Percentiles rank a stretch among this genome's conserved stretches.
Conservation (phyloP, 1,140 invertebrate species). For the Adoxophyes honmai region DNA sequence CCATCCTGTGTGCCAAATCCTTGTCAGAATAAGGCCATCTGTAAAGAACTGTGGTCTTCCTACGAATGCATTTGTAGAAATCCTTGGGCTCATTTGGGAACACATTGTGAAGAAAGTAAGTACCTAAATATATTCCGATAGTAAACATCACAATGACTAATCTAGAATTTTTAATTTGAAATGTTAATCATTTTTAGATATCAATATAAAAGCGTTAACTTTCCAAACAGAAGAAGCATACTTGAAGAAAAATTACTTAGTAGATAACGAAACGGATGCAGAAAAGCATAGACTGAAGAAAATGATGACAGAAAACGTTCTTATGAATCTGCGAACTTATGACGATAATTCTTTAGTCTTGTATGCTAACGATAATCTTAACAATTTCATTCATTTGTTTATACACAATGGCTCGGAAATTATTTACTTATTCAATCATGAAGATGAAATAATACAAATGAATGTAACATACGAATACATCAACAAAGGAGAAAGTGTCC, state of each 20-base stretch:
- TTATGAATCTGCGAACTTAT: conserved; percentile 93
- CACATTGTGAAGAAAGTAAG: conserved; percentile 93
- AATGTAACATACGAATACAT: conserved; percentile 85
- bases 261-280: conserved; percentile 78
- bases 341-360: conserved; percentile 89
- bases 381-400: conserved; percentile 95
- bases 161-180: too few relatives aligned
- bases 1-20: conserved; percentile 96
- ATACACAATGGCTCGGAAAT: conserved; percentile 86
- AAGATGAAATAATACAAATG: conserved; percentile 87
- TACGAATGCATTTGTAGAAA: conserved; percentile 95
- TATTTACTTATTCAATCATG: conserved; percentile 90
- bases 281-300: conserved; percentile 83
- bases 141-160: too few relatives aligned
- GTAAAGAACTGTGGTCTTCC: conserved; percentile 94
- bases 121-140: conserved; percentile 27
- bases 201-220: conserved; percentile 93
- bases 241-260: conserved; percentile 86
- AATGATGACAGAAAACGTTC: conserved; percentile 87
- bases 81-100: conserved; percentile 92
- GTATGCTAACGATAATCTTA: conserved; percentile 94
- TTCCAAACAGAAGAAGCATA: conserved; percentile 89
- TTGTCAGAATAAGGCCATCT: conserved; percentile 93
- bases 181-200: conserved; percentile 81
- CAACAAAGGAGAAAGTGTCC: conserved; percentile 88